phyloP scores from a whole-genome alignment of 2,888 invertebrate species.

The Limenitis camilla region DNA sequence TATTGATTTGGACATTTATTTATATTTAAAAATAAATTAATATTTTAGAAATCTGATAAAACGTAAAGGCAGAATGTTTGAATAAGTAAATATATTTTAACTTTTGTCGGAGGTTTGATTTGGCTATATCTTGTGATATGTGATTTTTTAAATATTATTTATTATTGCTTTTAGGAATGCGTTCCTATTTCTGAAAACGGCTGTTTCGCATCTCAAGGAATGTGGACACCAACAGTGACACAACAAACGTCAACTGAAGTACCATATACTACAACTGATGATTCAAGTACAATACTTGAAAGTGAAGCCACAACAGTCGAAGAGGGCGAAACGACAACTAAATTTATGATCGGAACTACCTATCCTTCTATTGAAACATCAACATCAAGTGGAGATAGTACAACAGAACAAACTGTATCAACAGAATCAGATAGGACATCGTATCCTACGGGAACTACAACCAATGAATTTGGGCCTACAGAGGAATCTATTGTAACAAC shows the following conservation, averaged over 20 bases:
- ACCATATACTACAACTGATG: too few species aligned
- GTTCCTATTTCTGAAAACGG: neutral
- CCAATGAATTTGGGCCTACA: neutral
- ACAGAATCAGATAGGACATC: conserved; percentile 5
- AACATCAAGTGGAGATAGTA: neutral
- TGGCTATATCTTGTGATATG: neutral
- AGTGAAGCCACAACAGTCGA: neutral
- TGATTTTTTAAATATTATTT: neutral
- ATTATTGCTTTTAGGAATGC: conserved; percentile 7
- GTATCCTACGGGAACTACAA: neutral
- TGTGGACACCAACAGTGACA: neutral
- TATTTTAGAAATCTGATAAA: too few species aligned
- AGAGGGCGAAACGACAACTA: neutral
- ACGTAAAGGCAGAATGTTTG: too few species aligned
- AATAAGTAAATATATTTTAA: too few species aligned
- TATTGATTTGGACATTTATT: neutral
- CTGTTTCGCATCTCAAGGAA: conserved; percentile 1
- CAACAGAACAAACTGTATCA: conserved; percentile 1
- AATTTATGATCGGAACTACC: neutral
- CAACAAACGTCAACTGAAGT: conserved; percentile 2
- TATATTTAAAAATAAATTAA: neutral
- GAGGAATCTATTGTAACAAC: neutral
- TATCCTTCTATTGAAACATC: neutral
- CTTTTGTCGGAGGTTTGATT: too few species aligned
- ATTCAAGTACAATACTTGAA: neutral